Conservation (phyloP, 2,888 invertebrate genomes). For the Ferrisia virgata region DNA sequence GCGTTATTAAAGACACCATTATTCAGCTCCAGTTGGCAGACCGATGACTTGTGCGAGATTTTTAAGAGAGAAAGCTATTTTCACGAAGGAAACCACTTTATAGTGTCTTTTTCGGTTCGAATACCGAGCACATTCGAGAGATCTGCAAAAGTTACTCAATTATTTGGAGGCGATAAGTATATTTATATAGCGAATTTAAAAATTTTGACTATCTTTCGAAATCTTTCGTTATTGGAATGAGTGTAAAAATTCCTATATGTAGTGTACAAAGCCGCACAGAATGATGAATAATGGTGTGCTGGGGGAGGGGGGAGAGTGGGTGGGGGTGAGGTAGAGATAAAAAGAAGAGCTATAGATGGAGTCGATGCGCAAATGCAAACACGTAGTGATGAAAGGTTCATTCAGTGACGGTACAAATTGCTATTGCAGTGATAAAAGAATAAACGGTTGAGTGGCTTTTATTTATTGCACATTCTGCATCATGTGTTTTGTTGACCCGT, state of each 20-base stretch:
- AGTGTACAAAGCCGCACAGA: not conserved
- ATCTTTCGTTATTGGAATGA: too few species aligned
- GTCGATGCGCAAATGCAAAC: not conserved
- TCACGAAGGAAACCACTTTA: not conserved
- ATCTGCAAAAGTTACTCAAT: not conserved
- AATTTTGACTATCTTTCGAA: not conserved
- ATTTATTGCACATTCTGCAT: slow-evolving; percentile 17
- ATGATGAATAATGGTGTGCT: too few species aligned
- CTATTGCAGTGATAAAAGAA: slow-evolving; percentile 19
- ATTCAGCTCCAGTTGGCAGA: not conserved
- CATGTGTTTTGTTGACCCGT: not conserved
- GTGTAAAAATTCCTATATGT: not conserved
- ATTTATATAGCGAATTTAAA: not conserved
- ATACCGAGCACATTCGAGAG: too few species aligned
- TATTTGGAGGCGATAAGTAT: too few species aligned
- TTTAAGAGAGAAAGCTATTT: not conserved
- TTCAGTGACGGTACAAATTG: slow-evolving; percentile 1
- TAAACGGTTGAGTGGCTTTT: slow-evolving; percentile 22
- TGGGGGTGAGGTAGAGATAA: too few species aligned
- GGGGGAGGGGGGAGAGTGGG: too few species aligned
- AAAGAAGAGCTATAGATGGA: not conserved
- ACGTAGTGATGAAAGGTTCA: not conserved
- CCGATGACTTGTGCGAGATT: not conserved
- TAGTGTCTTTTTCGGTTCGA: not conserved
- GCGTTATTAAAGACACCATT: not conserved